Base-by-base conservation (phyloP, 2,888 invertebrate species). In the Gnatocerus cornutus region DNA sequence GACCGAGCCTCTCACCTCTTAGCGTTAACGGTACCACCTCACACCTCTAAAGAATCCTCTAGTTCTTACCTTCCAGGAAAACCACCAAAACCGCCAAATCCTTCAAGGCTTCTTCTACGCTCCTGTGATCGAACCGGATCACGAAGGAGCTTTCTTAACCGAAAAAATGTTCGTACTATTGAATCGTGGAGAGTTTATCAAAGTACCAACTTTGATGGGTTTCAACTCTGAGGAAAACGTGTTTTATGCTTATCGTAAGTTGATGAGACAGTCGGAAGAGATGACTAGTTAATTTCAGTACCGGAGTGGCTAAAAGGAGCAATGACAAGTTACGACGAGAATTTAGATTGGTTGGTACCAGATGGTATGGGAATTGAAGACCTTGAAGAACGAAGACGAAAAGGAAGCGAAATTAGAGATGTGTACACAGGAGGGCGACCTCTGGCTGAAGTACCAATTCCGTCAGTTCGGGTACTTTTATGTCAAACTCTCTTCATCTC, bases 341-440 rank as follows among this genome's bases (percentile, higher is more conserved):
- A 56, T 43, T 41, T 56, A 16, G n/a, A 10, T 41, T 56, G 56
- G 56, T 16, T 56, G 9, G 56, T 56, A 9, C 56, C 56, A 3
- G 39, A 56, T 43, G 56, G 43, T 29, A 21, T 56, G 41, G 10
- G 16, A 3, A 56, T 56, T 12, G 5, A n/a, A 9, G 56, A 56
- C 21, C 10, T 1, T 0, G 3, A 37, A 16, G 14, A 39, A n/a
- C 37, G 39, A 5, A 55, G 14, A 39, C 2, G 12, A 1, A 13
- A 39, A 12, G 55, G 55, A 9, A 5, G 1, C 0, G 9, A 14
- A 8, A 55, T 55, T 16, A 12, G 55, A 16, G 13, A 30, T 9
- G 5, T 55, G 0, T 55, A 55, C 50, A 50, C 50, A 8, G 21
- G 21, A 2, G 50, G 50, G 2, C 8, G 43, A 3, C 21, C 21